phyloP scores from a whole-genome alignment of 2,797 vertebrate species.

The Scyliorhinus canicula region DNA sequence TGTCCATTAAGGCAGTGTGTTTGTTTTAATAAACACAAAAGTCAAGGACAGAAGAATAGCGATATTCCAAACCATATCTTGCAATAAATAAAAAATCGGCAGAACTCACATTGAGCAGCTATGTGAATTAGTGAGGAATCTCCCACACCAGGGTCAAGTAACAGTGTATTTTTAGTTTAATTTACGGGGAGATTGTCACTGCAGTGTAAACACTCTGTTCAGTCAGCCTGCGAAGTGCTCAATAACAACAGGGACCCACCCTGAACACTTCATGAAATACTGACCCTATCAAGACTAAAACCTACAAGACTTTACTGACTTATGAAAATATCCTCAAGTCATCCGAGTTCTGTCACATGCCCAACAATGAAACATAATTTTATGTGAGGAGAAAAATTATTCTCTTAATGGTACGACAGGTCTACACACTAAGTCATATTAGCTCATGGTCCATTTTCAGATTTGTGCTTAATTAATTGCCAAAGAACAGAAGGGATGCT shows the following conservation, averaged over 20 bases:
- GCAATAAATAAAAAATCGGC: conserved; percentile 26
- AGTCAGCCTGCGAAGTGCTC: conserved; percentile 24
- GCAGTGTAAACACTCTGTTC: conserved; percentile 32
- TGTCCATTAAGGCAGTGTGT: conserved; percentile 14
- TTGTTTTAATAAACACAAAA: conserved; percentile 37
- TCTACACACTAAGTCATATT: neutral
- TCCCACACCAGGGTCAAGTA: conserved; percentile 35
- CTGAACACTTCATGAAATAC: conserved; percentile 26
- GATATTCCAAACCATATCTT: conserved; percentile 38
- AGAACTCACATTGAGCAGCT: conserved; percentile 14
- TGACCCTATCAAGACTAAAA: conserved; percentile 29
- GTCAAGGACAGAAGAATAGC: conserved; percentile 11
- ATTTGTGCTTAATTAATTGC: neutral
- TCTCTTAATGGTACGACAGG: neutral
- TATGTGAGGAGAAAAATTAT: neutral
- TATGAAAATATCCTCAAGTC: conserved; percentile 18
- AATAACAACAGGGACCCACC: conserved; percentile 23
- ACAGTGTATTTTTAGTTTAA: conserved; percentile 38
- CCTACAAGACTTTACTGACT: conserved; percentile 18
- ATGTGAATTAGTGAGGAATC: conserved; percentile 36
- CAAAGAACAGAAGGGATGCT: neutral
- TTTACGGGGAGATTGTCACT: conserved; percentile 36
- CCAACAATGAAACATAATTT: conserved; percentile 25
- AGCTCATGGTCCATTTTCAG: neutral
- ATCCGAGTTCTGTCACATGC: neutral